Base-by-base conservation (phyloP, 2,113 vertebrate genomes). In the Limanda limanda region DNA sequence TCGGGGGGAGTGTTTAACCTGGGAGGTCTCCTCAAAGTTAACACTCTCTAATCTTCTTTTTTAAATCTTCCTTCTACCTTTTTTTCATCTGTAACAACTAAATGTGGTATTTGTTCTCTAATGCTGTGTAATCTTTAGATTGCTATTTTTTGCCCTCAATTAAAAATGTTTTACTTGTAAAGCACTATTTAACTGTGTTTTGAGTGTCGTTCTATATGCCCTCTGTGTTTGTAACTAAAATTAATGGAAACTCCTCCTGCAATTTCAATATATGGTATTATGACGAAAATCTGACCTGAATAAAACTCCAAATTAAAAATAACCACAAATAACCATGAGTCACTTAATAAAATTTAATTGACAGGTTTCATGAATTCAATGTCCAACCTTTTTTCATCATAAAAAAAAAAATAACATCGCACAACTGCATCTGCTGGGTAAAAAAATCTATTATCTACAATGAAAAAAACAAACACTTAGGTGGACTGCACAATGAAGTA, bases 261-360 rank as follows among this genome's bases (percentile, higher is more conserved):
- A 4, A 51, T 51, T 17, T 12, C 13, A 42, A 42, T 12, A 42
- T 12, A 10, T 37, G 35, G 35, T 9, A 10, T 37, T 9, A 42
- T 13, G 40, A 42, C 13, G 12, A 13, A 42, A 42, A 42, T 42
- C 40, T 13, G 47, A 51, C 6, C 31, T 7, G 31, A 31, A 31
- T 31, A 31, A 31, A 31, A 31, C 31, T 31, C 31, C 6, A 8
- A 31, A 31, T 31, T 54, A 21, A 21, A 21, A 54, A 12, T 13
- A 20, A 73, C 27, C 47, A 86, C 27, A 76, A 64, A 67, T 40
- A 79, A 59, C 21, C 9, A 25, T 1, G 25, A 76, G 37, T 84
- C 52, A 68, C 60, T 66, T 82, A 57, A 68, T 79, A 85, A 82
- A 83, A 87, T 86, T 82, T 89, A 82, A 82, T 88, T 71, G 64